Conservation (phyloP, 2,113 vertebrate genomes). For the Pycnonotus jocosus region DNA sequence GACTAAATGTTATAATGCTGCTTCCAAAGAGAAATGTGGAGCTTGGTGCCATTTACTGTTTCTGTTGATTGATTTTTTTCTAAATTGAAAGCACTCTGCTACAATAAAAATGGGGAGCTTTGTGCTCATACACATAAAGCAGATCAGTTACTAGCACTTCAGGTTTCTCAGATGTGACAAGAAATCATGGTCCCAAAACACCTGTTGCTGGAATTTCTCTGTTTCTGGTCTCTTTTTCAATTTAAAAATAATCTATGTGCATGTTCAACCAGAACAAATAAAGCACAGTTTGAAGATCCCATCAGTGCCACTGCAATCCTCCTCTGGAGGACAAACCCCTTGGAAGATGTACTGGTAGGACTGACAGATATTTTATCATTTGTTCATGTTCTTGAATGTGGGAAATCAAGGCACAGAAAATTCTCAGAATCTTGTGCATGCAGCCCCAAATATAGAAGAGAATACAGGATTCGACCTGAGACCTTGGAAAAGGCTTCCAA, state of each 20-base stretch:
- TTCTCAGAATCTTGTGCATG: background rate
- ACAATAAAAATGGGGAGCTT: background rate
- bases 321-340: background rate
- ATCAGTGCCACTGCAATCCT: background rate
- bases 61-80: constrained; percentile 28
- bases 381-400: background rate
- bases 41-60: background rate
- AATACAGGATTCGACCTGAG: background rate
- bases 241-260: background rate
- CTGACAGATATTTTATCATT: background rate
- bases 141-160: background rate
- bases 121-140: background rate
- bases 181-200: background rate
- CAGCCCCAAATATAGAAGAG: background rate
- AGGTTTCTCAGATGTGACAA: background rate
- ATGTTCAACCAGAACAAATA: background rate
- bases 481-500: background rate
- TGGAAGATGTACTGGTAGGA: background rate
- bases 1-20: background rate
- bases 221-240: background rate
- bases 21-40: background rate
- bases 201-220: background rate
- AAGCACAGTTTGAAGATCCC: background rate
- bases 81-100: background rate
- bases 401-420: background rate